phyloP scores from a whole-genome alignment of 2,888 invertebrate genomes.

The Trissoscelio sp. region DNA sequence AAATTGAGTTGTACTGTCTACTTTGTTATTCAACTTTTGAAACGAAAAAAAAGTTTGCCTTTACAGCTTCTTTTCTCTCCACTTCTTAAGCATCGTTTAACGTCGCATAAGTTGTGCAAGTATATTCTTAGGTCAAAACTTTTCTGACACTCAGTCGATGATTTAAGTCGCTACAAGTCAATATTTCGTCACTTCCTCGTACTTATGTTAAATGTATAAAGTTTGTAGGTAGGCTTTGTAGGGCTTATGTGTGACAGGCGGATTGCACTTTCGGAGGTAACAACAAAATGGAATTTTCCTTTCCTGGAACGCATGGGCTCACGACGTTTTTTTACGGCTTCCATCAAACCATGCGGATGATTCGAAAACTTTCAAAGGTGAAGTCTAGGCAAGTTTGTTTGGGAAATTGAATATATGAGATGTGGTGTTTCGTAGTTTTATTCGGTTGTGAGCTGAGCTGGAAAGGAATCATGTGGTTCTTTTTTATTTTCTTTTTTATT shows the following conservation, averaged over 20 bases:
- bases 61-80: slow-evolving; percentile 19
- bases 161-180: slow-evolving; percentile 35
- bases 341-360: slow-evolving; percentile 43
- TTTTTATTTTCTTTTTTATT: background rate
- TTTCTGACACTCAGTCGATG: slow-evolving; percentile 37
- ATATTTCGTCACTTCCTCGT: slow-evolving; percentile 41
- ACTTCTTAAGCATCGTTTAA: slow-evolving; percentile 16
- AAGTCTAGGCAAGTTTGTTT: background rate
- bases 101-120: slow-evolving; percentile 16
- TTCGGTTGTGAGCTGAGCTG: background rate
- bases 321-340: slow-evolving; percentile 29
- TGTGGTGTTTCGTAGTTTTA: background rate
- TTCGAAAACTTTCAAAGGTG: slow-evolving; percentile 39
- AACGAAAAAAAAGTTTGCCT: slow-evolving; percentile 3
- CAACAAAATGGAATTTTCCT: slow-evolving; percentile 1
- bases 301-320: slow-evolving; percentile 13
- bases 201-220: slow-evolving; percentile 31
- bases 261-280: slow-evolving; percentile 13
- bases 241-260: slow-evolving; percentile 35
- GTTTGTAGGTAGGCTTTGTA: slow-evolving; percentile 31
- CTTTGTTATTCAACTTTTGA: background rate
- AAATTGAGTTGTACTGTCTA: no score
- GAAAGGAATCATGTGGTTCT: no score
- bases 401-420: slow-evolving; percentile 3
- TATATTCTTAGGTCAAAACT: slow-evolving; percentile 30